Evolutionary conservation across 2,113 vertebrate species (phyloP).

Genomic region (Nothocercus nigrocapillus): DNA sequence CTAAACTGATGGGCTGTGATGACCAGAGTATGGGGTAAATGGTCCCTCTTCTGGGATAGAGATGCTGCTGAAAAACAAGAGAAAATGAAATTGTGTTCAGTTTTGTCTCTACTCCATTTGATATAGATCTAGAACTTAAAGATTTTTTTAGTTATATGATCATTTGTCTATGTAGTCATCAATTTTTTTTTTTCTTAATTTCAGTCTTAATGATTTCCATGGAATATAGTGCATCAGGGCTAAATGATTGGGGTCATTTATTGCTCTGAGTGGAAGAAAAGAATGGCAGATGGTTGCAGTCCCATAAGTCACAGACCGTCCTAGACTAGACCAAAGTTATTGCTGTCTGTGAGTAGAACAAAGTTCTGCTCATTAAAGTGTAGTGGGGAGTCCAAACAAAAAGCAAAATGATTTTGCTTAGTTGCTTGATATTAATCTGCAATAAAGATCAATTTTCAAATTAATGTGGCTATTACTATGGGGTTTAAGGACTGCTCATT

Average conservation of each 20-base stretch:
- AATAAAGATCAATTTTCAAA: neutral
- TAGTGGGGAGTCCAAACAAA: neutral
- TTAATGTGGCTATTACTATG: neutral
- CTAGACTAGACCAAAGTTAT: neutral
- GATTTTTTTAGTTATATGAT: neutral
- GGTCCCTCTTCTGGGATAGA: neutral
- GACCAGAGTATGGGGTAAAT: neutral
- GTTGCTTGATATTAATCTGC: neutral
- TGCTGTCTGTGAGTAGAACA: neutral
- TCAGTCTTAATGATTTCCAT: neutral
- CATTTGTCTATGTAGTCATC: neutral
- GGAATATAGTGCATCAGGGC: neutral
- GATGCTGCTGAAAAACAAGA: neutral
- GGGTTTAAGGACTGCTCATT: accelerated
- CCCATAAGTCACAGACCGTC: neutral
- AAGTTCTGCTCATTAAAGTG: neutral
- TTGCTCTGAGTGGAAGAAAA: neutral
- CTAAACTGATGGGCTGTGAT: neutral
- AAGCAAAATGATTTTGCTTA: neutral
- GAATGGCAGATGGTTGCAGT: neutral
- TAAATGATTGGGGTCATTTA: neutral
- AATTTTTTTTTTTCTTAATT: neutral
- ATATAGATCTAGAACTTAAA: neutral
- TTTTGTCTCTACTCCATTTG: neutral
- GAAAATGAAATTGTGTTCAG: neutral